phyloP scores from a whole-genome alignment of 2,113 vertebrate genomes.

The Petromus typicus region DNA sequence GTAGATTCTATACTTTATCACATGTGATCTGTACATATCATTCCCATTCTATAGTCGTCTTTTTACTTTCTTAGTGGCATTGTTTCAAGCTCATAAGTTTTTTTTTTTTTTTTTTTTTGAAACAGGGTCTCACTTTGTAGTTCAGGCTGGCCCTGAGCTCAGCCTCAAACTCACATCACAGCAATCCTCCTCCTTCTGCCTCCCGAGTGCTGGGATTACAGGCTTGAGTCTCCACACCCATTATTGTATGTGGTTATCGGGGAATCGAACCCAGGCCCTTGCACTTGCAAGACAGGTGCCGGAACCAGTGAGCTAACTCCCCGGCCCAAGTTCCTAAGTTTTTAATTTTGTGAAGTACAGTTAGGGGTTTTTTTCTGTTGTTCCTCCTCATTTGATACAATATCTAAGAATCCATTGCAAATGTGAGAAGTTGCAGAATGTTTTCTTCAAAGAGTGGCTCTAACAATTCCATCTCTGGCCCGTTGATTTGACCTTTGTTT shows the following conservation, averaged over 20 bases:
- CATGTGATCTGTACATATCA: background rate
- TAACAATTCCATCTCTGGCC: background rate
- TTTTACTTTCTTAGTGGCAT: conserved; percentile 1
- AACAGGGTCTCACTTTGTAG: too few relatives aligned
- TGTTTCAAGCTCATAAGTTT: background rate
- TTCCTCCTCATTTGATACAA: background rate
- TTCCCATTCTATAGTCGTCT: background rate
- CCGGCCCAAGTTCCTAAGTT: background rate
- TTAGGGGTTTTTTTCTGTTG: background rate
- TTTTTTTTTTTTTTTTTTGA: background rate
- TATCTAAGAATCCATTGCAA: background rate
- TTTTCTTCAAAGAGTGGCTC: background rate
- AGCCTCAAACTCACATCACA: too few relatives aligned
- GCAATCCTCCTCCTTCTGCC: too few relatives aligned
- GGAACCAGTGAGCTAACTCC: too few relatives aligned
- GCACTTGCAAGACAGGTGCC: too few relatives aligned
- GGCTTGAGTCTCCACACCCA: too few relatives aligned
- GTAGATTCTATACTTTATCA: background rate
- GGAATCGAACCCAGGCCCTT: too few relatives aligned
- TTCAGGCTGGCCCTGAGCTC: too few relatives aligned
- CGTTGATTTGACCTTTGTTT: background rate
- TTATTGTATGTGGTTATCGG: too few relatives aligned
- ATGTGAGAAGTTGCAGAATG: background rate
- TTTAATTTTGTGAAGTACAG: background rate
- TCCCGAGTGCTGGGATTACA: too few relatives aligned